phyloP scores from a whole-genome alignment of 2,888 invertebrate genomes.

The Synanthedon tipuliformis region DNA sequence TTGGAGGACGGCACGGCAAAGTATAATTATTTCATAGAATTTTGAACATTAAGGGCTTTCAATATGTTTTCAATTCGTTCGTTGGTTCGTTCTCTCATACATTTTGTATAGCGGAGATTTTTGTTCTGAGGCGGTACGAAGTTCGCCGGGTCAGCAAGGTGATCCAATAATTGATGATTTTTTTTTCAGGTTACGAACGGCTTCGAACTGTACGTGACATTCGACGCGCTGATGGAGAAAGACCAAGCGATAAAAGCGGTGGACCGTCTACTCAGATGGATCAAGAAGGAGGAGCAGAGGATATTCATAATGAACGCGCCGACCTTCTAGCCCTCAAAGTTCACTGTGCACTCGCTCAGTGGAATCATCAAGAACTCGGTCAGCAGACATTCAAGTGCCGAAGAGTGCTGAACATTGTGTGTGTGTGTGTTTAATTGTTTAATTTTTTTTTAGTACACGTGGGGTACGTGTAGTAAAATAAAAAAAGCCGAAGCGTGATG shows the following conservation, averaged over 20 bases:
- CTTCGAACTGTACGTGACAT: constrained; percentile 93
- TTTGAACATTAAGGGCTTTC: too few species aligned
- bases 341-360: constrained; percentile 27
- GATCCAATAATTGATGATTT: too few species aligned
- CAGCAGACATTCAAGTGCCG: constrained; percentile 27
- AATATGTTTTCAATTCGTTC: too few species aligned
- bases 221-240: constrained; percentile 91
- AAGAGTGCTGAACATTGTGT: constrained; percentile 10
- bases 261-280: constrained; percentile 91
- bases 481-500: too few species aligned
- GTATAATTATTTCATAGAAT: too few species aligned
- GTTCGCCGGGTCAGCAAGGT: too few species aligned
- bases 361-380: constrained; percentile 41
- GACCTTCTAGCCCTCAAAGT: constrained; percentile 72
- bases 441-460: too few species aligned
- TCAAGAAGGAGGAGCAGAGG: constrained; percentile 91
- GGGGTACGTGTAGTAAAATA: too few species aligned
- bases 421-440: background rate
- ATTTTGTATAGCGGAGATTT: too few species aligned
- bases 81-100: too few species aligned
- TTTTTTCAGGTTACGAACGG: constrained; percentile 81
- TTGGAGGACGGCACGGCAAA: too few species aligned
- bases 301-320: constrained; percentile 90
- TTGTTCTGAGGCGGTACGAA: too few species aligned
- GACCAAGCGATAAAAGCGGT: constrained; percentile 86